Conservation (phyloP, 1,140 invertebrate genomes). For the Ceratina japonica region DNA sequence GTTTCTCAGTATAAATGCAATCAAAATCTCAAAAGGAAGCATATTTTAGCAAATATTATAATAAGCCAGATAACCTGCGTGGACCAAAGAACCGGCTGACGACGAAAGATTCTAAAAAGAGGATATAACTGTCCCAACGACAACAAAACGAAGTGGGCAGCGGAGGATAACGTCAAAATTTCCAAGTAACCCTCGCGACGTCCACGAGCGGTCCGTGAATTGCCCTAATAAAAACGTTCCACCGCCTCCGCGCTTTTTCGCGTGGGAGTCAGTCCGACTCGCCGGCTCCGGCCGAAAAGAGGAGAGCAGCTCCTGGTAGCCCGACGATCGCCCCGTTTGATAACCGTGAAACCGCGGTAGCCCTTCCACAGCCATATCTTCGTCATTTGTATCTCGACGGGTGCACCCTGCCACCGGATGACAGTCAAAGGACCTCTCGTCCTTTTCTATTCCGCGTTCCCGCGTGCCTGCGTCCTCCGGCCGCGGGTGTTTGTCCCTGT, state of each 20-base stretch:
- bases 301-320: conserved; percentile 41
- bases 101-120: too few relatives aligned
- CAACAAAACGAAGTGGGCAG: background rate
- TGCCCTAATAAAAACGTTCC: conserved; percentile 78
- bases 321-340: conserved; percentile 69
- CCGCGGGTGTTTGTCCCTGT: background rate
- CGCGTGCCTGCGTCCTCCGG: too few relatives aligned
- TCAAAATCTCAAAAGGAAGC: too few relatives aligned
- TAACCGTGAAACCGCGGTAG: conserved; percentile 74
- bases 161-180: conserved; percentile 18
- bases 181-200: conserved; percentile 28
- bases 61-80: too few relatives aligned
- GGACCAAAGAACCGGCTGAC: too few relatives aligned
- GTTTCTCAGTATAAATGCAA: too few relatives aligned
- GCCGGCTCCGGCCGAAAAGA: conserved; percentile 52
- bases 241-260: conserved; percentile 66
- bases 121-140: background rate
- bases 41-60: too few relatives aligned
- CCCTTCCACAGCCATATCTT: conserved; percentile 67
- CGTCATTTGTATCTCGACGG: conserved; percentile 75
- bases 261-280: conserved; percentile 64
- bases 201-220: conserved; percentile 70
- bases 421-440: conserved; percentile 61
- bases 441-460: background rate
- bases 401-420: conserved; percentile 66